Evolutionary conservation across 2,888 invertebrate species (phyloP).

Genomic region (Acleris emargana): DNA sequence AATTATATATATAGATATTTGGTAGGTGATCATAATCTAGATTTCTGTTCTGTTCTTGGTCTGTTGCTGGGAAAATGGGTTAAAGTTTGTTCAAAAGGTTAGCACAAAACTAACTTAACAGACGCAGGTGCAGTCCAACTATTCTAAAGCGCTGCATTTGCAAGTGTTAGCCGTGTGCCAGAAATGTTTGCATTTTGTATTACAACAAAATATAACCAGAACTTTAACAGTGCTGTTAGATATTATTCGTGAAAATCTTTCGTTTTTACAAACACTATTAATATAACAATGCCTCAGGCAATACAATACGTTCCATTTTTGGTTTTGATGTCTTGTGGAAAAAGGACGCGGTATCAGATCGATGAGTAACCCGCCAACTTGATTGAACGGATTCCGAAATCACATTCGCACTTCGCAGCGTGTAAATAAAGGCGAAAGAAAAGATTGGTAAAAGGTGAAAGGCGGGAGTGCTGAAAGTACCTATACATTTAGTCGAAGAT

Average conservation of each 20-base stretch:
- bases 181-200: not conserved
- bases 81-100: not conserved
- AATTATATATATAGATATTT: too few species aligned
- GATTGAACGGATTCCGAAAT: conserved; percentile 35
- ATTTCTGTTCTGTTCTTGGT: too few species aligned
- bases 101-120: not conserved
- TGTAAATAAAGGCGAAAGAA: conserved; percentile 47
- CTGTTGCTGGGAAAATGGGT: too few species aligned
- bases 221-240: not conserved
- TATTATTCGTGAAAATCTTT: not conserved
- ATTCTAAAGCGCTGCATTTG: conserved; percentile 15
- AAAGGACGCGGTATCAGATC: conserved; percentile 8
- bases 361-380: conserved; percentile 16
- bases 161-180: conserved; percentile 5
- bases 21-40: too few species aligned
- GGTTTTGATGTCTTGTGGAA: conserved; percentile 7
- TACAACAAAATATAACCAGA: not conserved
- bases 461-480: conserved; percentile 54
- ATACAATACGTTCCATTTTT: not conserved
- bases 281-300: not conserved
- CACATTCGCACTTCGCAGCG: conserved; percentile 38
- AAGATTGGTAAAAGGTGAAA: conserved; percentile 65
- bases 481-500: conserved; percentile 55
- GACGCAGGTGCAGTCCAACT: conserved; percentile 10
- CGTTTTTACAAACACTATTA: not conserved